Evolutionary conservation across 1,140 invertebrate species (phyloP).

Genomic region (Drepana arcuata): DNA sequence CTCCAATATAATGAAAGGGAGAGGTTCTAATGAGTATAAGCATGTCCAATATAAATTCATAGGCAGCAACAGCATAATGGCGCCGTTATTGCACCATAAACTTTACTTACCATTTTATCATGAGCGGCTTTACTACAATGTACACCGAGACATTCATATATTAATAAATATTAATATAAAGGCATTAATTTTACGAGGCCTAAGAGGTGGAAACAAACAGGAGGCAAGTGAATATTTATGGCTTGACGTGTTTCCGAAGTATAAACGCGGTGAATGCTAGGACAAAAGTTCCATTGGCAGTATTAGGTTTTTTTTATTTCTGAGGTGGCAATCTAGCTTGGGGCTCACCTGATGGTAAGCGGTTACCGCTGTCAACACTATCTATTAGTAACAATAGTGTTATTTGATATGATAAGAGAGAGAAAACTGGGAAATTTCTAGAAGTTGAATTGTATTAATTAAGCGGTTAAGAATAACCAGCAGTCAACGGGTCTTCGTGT

Average conservation of each 20-base stretch:
- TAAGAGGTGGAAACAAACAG: slow-evolving; percentile 50
- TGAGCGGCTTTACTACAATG: slow-evolving; percentile 37
- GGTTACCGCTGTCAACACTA: too few species aligned
- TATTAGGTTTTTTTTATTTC: too few species aligned
- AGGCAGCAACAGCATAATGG: slow-evolving; percentile 29
- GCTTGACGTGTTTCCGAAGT: slow-evolving; percentile 32
- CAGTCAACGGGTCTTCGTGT: too few species aligned
- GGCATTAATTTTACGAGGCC: slow-evolving; percentile 55
- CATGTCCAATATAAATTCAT: slow-evolving; percentile 30
- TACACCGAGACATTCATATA: slow-evolving; percentile 47
- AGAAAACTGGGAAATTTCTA: too few species aligned
- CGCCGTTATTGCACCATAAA: slow-evolving; percentile 53
- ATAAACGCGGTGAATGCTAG: too few species aligned
- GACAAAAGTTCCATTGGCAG: too few species aligned
- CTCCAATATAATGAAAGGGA: slow-evolving; percentile 4
- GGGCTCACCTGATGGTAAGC: too few species aligned
- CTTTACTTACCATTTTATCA: slow-evolving; percentile 54
- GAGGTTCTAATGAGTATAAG: slow-evolving; percentile 10
- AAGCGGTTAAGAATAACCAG: too few species aligned
- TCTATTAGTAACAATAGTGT: too few species aligned
- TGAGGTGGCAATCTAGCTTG: too few species aligned
- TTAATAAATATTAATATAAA: slow-evolving; percentile 64
- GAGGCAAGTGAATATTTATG: slow-evolving; percentile 51
- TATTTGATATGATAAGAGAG: too few species aligned
- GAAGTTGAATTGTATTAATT: too few species aligned